Percentiles rank a stretch among this genome's conserved stretches.
Evolutionary conservation across 2,113 vertebrate genomes (phyloP).

Genomic region (Diphyllodes magnificus): DNA sequence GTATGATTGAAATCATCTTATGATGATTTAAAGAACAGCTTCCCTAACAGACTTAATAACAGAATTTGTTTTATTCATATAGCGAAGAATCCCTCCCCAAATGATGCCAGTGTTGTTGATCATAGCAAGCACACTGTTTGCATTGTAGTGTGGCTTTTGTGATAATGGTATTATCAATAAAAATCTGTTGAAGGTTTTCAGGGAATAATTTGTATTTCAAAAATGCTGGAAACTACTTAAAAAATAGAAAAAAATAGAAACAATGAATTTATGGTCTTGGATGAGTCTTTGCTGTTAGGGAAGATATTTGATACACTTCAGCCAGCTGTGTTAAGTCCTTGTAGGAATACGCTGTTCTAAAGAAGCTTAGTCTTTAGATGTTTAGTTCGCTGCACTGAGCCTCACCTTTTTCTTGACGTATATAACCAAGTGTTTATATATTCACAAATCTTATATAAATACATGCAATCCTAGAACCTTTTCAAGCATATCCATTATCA

Average conservation of each 20-base stretch:
- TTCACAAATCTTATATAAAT: background rate
- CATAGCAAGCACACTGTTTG: background rate
- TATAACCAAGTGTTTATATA: background rate
- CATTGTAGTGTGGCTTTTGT: background rate
- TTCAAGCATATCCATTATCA: constrained; percentile 2
- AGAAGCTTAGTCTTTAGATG: background rate
- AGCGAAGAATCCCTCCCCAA: background rate
- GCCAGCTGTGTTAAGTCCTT: background rate
- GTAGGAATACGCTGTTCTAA: background rate
- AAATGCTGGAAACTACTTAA: background rate
- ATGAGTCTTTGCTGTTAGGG: background rate
- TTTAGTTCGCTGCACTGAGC: background rate
- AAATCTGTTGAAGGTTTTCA: background rate
- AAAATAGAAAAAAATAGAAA: background rate
- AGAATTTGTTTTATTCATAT: background rate
- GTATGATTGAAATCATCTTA: too few species aligned
- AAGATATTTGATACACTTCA: background rate
- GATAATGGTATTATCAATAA: background rate
- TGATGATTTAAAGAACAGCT: background rate
- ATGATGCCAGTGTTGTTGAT: background rate
- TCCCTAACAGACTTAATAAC: background rate
- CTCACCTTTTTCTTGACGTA: background rate
- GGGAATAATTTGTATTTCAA: background rate
- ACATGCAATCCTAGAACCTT: background rate
- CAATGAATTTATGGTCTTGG: background rate